Evolutionary conservation across 2,888 invertebrate species (phyloP), one percentile per base, ranked within the genome.

Genomic region (Zelleria hepariella): DNA sequence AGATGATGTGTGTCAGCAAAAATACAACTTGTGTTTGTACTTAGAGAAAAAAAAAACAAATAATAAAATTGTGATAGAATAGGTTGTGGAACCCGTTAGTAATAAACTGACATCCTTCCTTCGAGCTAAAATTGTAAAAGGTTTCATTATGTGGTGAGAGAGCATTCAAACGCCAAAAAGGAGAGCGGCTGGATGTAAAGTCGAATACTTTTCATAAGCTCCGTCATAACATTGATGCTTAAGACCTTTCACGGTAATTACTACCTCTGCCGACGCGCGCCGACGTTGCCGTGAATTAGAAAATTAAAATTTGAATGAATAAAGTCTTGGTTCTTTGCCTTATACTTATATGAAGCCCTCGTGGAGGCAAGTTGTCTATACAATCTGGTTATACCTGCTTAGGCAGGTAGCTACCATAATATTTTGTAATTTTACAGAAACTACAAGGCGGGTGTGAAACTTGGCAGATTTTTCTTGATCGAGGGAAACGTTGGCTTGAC

Each of bases 221-320:
- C 84, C 83, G 82, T 87, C 86, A 88, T 88, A 87, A 87, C 80
- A 85, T 86, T 84, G 78, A 77, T 81, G 84, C 77, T 82, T 80
- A 86, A 86, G 86, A 85, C 87, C 88, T 86, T 84, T 87, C 81
- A 86, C 78, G 65, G 84, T 87, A 87, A 88, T 88, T 87, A 86
- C 85, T 75, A 69, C 68, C 69, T 68, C 67, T 64, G 70, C 65
- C 21, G 10, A 56, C 7, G 48, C 69, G 73, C 70, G 72, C 72
- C 70, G 58, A 21, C 53, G 60, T 48, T 68, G 71, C 72, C 67
- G 79, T 82, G 82, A 85, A 84, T 85, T 85, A 84, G 82, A 78
- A 72, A 81, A 86, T 86, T 84, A 82, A 78, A 80, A 76, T 77
- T 75, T n/a, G 78, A 80, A 79, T 82, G 75, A 84, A 85, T 78